A percentile compares a stretch with the other conserved stretches of the same genome.
phyloP scores from a whole-genome alignment of 2,888 invertebrate species.

The Lymantria dispar region DNA sequence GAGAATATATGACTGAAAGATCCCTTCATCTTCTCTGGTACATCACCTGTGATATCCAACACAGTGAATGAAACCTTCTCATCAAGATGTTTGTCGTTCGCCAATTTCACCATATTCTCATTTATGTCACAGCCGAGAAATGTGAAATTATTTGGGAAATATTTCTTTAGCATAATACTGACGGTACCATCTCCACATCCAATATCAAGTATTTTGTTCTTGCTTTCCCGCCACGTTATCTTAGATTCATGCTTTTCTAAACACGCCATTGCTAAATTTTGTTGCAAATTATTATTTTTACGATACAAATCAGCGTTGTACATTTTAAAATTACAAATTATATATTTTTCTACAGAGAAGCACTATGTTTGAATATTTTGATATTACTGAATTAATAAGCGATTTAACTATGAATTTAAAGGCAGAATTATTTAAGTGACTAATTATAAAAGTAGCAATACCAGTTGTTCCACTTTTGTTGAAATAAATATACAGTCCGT shows the following conservation, averaged over 20 bases:
- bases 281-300: background rate
- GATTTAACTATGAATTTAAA: no score
- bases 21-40: background rate
- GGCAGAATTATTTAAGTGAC: no score
- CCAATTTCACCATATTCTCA: background rate
- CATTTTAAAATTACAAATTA: no score
- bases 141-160: background rate
- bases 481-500: no score
- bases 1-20: background rate
- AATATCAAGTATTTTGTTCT: background rate
- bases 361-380: no score
- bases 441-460: no score
- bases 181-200: background rate
- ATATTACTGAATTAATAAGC: no score
- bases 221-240: background rate
- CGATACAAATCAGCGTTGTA: background rate
- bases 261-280: background rate
- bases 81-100: background rate
- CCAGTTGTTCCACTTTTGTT: no score
- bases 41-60: background rate
- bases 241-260: background rate
- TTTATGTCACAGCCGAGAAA: background rate
- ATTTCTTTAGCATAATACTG: background rate
- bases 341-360: no score
- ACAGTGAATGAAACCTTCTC: background rate